Base-by-base conservation (phyloP, 2,797 vertebrate genomes). In the Rachycentron canadum region DNA sequence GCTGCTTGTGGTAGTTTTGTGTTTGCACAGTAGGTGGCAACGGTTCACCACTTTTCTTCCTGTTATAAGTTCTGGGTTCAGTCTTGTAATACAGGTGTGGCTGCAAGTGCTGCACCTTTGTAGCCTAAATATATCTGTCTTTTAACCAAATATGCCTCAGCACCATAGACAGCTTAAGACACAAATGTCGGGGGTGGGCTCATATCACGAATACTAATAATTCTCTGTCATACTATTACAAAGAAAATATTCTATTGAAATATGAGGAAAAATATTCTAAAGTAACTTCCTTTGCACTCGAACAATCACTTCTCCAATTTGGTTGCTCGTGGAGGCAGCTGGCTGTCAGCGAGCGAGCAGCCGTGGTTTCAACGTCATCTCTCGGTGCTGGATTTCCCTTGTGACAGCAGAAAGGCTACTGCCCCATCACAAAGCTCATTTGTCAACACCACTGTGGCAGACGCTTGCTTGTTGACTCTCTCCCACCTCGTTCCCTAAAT, bases 11-110 rank as follows among this genome's bases (percentile, higher is more conserved):
- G 64, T 45, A 61, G 47, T 53, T 61, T 25, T 23, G 11, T 5
- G 0, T 74, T 40, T 45, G 60, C 40, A 2, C 90, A 82, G 40
- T 69, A 87, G 90, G 69, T 80, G 89, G 84, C 87, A 85, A 72
- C 81, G 86, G 38, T 64, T 83, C 50, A 68, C 73, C 62, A 78
- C 16, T 12, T 49, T 75, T 76, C 41, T 25, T 3, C 40, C 38
- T 32, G 21, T 3, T 19, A 0, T 30, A 32, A 14, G 0, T 7
- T 1, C 0, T 9, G 34, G 30, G 30, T 26, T 60, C 0, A 32
- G 21, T 11, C 2, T 70, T 38, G 25, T 26, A 23, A 25, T 53
- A 0, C 55, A 63, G 55, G 45, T 71, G 73, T 41, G 62, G 47
- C 21, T 76, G 49, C 28, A n/a, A 53, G 41, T 12, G 28, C 25